Base-by-base conservation (phyloP, 2,113 vertebrate species). In the Gymnarchus niloticus region DNA sequence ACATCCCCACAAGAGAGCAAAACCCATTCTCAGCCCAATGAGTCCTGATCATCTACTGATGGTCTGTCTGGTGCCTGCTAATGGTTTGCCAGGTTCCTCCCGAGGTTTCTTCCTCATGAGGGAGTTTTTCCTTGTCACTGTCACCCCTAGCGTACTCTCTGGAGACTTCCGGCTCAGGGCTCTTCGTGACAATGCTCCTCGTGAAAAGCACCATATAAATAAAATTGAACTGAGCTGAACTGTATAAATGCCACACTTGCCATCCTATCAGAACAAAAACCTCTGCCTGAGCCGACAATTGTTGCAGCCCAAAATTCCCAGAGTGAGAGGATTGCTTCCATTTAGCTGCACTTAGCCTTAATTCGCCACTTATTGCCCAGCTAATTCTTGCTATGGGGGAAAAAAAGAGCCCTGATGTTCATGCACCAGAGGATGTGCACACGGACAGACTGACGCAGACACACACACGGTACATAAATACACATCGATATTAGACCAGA, bases 21-120 rank as follows among this genome's bases (percentile, higher is more conserved):
- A 84, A 65, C 23, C 83, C 48, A 37, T 33, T 85, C 92, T 93
- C 93, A 91, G 41, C 77, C 85, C 89, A 73, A 77, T 87, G 87
- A 85, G 90, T 87, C 89, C 86, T 88, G 89, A 93, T 92, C 91
- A 93, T 92, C 87, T 87, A 85, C 78, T n/a, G n/a, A n/a, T n/a
- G n/a, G n/a, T n/a, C n/a, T n/a, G n/a, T n/a, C n/a, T n/a, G n/a
- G n/a, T n/a, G n/a, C n/a, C n/a, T n/a, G n/a, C n/a, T n/a, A n/a
- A n/a, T n/a, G n/a, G n/a, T n/a, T n/a, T n/a, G n/a, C n/a, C n/a
- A n/a, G n/a, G n/a, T n/a, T n/a, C n/a, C n/a, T n/a, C n/a, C n/a
- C n/a, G n/a, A n/a, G n/a, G n/a, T n/a, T n/a, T n/a, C n/a, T n/a
- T n/a, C n/a, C n/a, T n/a, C n/a, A n/a, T n/a, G n/a, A n/a, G n/a